phyloP scores from a whole-genome alignment of 1,140 invertebrate species.

The Rhynchophorus ferrugineus region DNA sequence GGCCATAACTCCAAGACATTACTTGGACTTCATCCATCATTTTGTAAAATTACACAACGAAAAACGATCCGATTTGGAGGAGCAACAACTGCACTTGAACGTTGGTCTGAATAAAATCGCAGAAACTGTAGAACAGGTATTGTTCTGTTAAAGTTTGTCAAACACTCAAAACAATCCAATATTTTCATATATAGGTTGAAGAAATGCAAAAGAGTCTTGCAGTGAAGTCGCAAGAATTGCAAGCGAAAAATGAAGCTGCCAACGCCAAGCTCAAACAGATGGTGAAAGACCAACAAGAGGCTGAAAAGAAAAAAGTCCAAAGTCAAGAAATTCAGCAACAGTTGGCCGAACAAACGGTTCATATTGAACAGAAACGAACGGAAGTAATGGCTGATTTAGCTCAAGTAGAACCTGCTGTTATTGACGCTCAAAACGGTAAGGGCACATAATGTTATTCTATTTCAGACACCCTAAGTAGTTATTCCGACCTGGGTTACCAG shows the following conservation, averaged over 20 bases:
- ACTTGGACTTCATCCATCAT: conserved; percentile 99
- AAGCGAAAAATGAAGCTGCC: conserved; percentile 98
- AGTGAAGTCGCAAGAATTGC: conserved; percentile 87
- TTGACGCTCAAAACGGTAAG: conserved; percentile 93
- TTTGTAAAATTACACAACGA: conserved; percentile 98
- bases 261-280: conserved; percentile 98
- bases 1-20: conserved; percentile 96
- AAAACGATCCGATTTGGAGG: conserved; percentile 95
- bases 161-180: neutral
- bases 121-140: conserved; percentile 91
- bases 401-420: conserved; percentile 96
- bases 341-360: conserved; percentile 81
- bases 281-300: conserved; percentile 99
- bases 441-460: too few relatives aligned
- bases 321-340: conserved; percentile 95
- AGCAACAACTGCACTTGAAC: conserved; percentile 97
- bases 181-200: conserved; percentile 62
- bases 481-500: too few relatives aligned
- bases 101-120: conserved; percentile 98
- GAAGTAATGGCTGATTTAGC: conserved; percentile 92
- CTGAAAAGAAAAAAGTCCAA: conserved; percentile 97
- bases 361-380: conserved; percentile 86
- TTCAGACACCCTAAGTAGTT: too few relatives aligned
- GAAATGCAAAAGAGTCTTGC: conserved; percentile 98
- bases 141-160: neutral